Evolutionary conservation across 2,797 vertebrate genomes (phyloP), one percentile per base, ranked within the genome.

Genomic region (Poecilia gillii): DNA sequence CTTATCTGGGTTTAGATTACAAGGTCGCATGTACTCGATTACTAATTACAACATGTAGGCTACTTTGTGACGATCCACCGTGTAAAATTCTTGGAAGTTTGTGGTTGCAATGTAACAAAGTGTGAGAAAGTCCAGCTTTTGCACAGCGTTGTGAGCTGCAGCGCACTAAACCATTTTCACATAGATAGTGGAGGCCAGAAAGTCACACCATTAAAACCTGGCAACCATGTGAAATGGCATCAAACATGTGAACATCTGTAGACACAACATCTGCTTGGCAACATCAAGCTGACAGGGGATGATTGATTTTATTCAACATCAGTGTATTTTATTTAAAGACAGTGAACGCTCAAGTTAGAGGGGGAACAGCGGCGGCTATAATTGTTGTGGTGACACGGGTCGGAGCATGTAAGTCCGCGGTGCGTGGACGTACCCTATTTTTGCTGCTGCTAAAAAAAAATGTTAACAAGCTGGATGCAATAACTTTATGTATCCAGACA

Each of bases 301-400:
- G 45, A 36, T 43, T 51, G 41, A 68, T 25, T 71, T 78, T 51
- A 73, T 80, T 74, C 64, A 16, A 82, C 79, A 64, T 28, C 74
- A 80, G 72, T 25, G 33, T 13, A 53, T 76, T 84, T 71, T 51
- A 51, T 51, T 28, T 49, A 82, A 74, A 82, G 77, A 62, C 45
- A 66, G 47, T 25, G 45, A 45, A 73, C 7, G 43, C 4, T 72
- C 12, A 11, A 76, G 73, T 75, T 64, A 55, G 45, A 74, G 62
- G 72, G 25, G 73, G 73, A 79, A 74, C 39, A 4, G 72, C 23
- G 28, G 75, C 47, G 75, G 75, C 68, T 87, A 41, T 78, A 88
- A 81, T 79, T 53, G 41, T 76, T 85, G 74, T 70, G 81, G 78
- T 72, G 75, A 84, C 74, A 83, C 18, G 78, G 81, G 70, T 79